Evolutionary conservation across 2,888 invertebrate genomes (phyloP), one percentile per base, ranked within the genome.

Genomic region (Tromatobia lineatoria): DNA sequence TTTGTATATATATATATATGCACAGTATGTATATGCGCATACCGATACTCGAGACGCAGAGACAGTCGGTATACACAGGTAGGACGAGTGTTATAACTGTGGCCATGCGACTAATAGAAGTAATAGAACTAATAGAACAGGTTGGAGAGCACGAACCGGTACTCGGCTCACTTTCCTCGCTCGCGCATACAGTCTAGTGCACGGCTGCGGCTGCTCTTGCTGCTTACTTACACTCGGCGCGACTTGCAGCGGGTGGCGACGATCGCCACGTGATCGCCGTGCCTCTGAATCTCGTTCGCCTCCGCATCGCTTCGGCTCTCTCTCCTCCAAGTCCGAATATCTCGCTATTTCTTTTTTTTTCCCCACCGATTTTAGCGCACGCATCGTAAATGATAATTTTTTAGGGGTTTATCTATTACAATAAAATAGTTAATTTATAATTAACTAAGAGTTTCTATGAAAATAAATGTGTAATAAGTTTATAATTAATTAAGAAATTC

Each of bases 111-210:
- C 59, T 79, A 78, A 81, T 70, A 74, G 74, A 64, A 64, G 45
- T 80, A 84, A 84, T 67, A 29, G 54, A 67, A 77, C 67, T 67
- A 57, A 73, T 80, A 73, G 50, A 85, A 85, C 84, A 85, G 84
- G 84, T 85, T 85, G 84, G 74, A 75, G 78, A 81, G 80, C 80
- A 64, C 79, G 84, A 85, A 85, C 81, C 84, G 84, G 81, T 85
- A 85, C 79, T 67, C 57, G 81, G 81, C 81, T 81, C 84, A 85
- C 84, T 85, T 85, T 85, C 84, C 81, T 83, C 83, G 76, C 70
- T 70, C 79, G 52, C 76, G 76, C 66, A 38, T 38, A 38, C 38
- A 66, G 79, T 67, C 81, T 70, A 64, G 70, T 71, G 76, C 66
- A 75, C 70, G 78, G 67, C 78, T 75, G 76, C 71, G 47, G 57